Conservation (phyloP, 2,113 vertebrate genomes). For the Toxotes chatareus region DNA sequence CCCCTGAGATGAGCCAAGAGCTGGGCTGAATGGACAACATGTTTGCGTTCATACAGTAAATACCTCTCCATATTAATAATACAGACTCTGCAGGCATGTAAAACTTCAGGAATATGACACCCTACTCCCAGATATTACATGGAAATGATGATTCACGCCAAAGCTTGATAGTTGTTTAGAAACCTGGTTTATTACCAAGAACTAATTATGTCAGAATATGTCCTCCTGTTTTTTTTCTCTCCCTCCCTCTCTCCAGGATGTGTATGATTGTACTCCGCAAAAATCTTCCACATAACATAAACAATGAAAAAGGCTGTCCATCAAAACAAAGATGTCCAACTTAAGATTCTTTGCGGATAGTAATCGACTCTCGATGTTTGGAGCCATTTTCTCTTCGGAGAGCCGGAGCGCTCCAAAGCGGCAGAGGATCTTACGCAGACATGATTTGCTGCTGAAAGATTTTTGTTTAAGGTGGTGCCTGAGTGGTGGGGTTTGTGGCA, state of each 20-base stretch:
- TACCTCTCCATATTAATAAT: not conserved
- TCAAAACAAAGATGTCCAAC: slow-evolving; percentile 46
- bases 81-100: not conserved
- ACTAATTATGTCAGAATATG: not conserved
- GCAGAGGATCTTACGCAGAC: slow-evolving; percentile 43
- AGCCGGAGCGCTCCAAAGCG: slow-evolving; percentile 14
- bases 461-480: slow-evolving; percentile 67
- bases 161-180: slow-evolving; percentile 18
- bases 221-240: slow-evolving; percentile 7
- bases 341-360: slow-evolving; percentile 43
- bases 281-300: slow-evolving; percentile 51
- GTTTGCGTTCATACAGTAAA: not conserved
- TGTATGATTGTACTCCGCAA: slow-evolving; percentile 23
- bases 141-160: not conserved
- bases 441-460: slow-evolving; percentile 59
- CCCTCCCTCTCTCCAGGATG: slow-evolving; percentile 1
- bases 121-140: not conserved
- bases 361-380: slow-evolving; percentile 46
- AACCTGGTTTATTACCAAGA: not conserved
- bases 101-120: not conserved
- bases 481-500: slow-evolving; percentile 45
- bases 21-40: not conserved
- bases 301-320: slow-evolving; percentile 48
- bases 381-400: slow-evolving; percentile 30
- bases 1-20: slow-evolving; percentile 1